Evolutionary conservation across 2,113 vertebrate genomes (phyloP).

Genomic region (Oenanthe oenanthe): DNA sequence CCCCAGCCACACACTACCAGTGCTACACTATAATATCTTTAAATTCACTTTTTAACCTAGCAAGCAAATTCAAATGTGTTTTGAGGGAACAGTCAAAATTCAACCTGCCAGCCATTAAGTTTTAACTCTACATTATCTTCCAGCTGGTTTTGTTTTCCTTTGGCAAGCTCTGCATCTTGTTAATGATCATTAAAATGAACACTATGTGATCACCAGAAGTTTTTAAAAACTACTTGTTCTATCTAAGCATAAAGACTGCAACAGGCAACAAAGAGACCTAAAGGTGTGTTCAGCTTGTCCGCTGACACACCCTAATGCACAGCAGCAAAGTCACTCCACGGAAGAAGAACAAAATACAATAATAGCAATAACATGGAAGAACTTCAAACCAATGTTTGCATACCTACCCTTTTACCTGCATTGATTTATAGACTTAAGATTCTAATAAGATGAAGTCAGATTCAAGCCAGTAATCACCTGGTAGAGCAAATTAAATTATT

Average conservation of each 20-base stretch:
- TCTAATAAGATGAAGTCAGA: not conserved
- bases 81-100: not conserved
- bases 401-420: not conserved
- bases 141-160: not conserved
- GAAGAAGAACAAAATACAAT: not conserved
- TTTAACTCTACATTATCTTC: not conserved
- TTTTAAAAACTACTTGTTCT: not conserved
- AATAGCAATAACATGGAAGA: not conserved
- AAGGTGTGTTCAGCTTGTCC: not conserved
- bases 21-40: not conserved
- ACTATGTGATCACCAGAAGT: not conserved
- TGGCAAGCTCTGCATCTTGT: not conserved
- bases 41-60: not conserved
- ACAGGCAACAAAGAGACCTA: not conserved
- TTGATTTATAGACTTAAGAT: not conserved
- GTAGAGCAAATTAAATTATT: not conserved
- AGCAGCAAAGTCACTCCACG: not conserved
- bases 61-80: not conserved
- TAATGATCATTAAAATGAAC: not conserved
- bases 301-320: not conserved
- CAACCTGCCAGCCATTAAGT: not conserved
- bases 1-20: not conserved
- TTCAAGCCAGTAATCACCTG: not conserved
- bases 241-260: not conserved
- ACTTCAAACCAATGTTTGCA: not conserved